phyloP scores from a whole-genome alignment of 2,888 invertebrate genomes.

The Aelia acuminata region DNA sequence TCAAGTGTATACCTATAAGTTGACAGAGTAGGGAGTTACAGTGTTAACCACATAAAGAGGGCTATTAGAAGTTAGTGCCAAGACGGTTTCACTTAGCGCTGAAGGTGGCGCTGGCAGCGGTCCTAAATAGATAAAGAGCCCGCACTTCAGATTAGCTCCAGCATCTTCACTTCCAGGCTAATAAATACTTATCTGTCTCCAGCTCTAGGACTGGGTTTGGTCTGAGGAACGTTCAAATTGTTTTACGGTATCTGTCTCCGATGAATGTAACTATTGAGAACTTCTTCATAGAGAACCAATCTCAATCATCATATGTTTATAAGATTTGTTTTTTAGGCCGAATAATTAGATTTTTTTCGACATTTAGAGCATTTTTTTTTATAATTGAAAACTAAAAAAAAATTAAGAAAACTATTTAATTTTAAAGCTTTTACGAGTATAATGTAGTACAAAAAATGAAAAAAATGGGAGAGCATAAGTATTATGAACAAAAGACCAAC shows the following conservation, averaged over 20 bases:
- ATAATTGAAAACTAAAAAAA: too few relatives aligned
- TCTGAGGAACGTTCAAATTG: too few relatives aligned
- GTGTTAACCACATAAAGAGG: conserved; percentile 25
- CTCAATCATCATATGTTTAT: too few relatives aligned
- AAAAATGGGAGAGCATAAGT: too few relatives aligned
- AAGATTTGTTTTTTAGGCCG: too few relatives aligned
- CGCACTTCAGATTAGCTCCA: not conserved
- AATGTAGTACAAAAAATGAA: too few relatives aligned
- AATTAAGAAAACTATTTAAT: too few relatives aligned
- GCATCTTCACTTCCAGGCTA: not conserved
- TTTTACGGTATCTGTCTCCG: not conserved
- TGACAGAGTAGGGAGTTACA: not conserved
- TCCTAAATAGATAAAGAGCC: conserved; percentile 23
- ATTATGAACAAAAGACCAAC: too few relatives aligned
- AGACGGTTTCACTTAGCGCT: conserved; percentile 12
- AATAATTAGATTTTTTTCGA: too few relatives aligned
- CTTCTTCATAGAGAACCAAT: too few relatives aligned
- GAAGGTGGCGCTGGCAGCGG: not conserved
- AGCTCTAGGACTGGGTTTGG: not conserved
- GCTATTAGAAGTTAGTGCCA: conserved; percentile 24
- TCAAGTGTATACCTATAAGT: not conserved
- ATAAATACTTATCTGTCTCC: conserved; percentile 27
- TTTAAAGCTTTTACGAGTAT: too few relatives aligned
- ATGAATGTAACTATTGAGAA: not conserved
- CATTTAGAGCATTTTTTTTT: too few relatives aligned